A percentile compares a stretch with the other conserved stretches of the same genome.
Evolutionary conservation across 2,797 vertebrate genomes (phyloP).

Genomic region (Neopelma chrysocephalum): DNA sequence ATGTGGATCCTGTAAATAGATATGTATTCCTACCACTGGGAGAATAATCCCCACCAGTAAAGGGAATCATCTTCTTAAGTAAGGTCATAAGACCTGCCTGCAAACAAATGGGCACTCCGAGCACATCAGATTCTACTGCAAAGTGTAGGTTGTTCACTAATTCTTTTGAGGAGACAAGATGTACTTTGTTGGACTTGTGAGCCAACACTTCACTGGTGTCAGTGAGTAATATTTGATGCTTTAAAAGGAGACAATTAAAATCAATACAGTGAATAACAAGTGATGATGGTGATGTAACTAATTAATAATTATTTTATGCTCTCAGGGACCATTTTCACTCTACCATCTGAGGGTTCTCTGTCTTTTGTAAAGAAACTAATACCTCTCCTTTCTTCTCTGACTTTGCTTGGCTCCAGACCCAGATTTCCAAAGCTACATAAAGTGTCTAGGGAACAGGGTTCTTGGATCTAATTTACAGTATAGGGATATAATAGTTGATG

Average conservation of each 20-base stretch:
- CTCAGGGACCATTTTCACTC: neutral
- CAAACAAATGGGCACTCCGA: neutral
- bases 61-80: neutral
- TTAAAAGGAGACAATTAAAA: constrained; percentile 35
- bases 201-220: neutral
- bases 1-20: neutral
- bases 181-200: neutral
- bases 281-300: neutral
- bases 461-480: neutral
- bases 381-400: neutral
- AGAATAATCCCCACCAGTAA: neutral
- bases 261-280: constrained; percentile 5
- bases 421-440: neutral
- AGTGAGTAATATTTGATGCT: constrained; percentile 19
- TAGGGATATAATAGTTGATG: neutral
- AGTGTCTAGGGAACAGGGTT: neutral
- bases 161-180: neutral
- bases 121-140: neutral
- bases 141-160: neutral
- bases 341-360: neutral
- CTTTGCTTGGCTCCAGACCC: neutral
- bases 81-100: neutral
- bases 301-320: constrained; percentile 38
- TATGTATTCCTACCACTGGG: neutral
- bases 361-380: neutral